Conservation (phyloP, 2,797 vertebrate genomes). For the Lophius americanus region DNA sequence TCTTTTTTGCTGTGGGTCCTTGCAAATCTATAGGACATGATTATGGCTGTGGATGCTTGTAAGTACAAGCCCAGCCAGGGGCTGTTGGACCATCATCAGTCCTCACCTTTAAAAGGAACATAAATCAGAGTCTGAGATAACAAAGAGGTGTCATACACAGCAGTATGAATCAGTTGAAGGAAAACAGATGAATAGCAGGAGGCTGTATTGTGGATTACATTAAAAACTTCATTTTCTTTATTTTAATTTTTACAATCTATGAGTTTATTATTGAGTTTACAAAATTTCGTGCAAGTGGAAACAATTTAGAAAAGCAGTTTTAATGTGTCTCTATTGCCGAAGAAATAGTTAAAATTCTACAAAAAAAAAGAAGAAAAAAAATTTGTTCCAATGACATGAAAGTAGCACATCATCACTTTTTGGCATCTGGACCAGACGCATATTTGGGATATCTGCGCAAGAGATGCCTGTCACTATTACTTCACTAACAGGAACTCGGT, state of each 20-base stretch:
- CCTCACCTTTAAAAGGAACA: constrained; percentile 66
- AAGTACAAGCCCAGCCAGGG: constrained; percentile 57
- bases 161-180: constrained; percentile 35
- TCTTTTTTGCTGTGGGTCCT: constrained; percentile 63
- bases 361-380: not conserved
- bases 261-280: too few species aligned
- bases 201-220: not conserved
- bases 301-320: not conserved
- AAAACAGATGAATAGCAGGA: not conserved
- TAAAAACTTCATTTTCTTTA: not conserved
- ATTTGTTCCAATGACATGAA: not conserved
- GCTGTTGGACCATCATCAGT: constrained; percentile 58
- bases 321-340: not conserved
- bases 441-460: not conserved
- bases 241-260: not conserved
- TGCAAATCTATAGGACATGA: constrained; percentile 67
- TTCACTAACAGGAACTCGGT: too few species aligned
- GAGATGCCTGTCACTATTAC: not conserved
- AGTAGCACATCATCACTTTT: not conserved
- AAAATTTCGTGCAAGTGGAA: not conserved
- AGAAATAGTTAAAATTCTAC: not conserved
- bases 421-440: not conserved
- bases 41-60: constrained; percentile 68
- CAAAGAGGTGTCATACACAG: constrained; percentile 64
- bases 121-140: constrained; percentile 69